Evolutionary conservation across 2,113 vertebrate genomes (phyloP), one percentile per base, ranked within the genome.

Genomic region (Melanocharis versteri): DNA sequence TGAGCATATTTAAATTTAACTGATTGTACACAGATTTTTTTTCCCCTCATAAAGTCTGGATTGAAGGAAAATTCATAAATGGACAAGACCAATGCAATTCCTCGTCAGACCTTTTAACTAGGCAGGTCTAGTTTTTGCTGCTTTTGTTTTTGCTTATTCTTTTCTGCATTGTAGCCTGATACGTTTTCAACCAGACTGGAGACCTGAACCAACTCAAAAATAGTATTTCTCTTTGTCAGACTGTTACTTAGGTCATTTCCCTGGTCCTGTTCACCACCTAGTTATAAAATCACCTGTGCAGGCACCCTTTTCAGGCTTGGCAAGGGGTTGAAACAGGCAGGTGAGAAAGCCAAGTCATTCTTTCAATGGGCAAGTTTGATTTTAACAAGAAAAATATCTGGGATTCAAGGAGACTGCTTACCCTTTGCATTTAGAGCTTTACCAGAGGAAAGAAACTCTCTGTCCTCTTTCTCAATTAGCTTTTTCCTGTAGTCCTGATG

Each of bases 181-280:
- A 21, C 1, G 3, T 56, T 90, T 86, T 72, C 53, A 69, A 13
- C 16, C 11, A 65, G 15, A 13, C 8, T 24, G 33, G 48, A 76
- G 30, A 40, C 17, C 18, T 15, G 2, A 50, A 31, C 13, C 50
- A 64, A 40, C 23, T 70, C 17, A 73, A 73, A 94, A 81, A 10
- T 27, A 26, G 1, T 40, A 17, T 48, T 78, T 69, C 27, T 76
- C 3, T 75, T 91, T 57, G 30, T 68, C 23, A 58, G 27, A 31
- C 10, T 30, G 8, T 62, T 66, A 57, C 19, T 57, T 50, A 13
- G 35, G 44, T 79, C 0, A 10, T 82, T 92, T 90, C 8, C 19
- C 19, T 22, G 7, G 26, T 54, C 31, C 47, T 35, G 3, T 61
- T 79, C 40, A 39, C 18, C 31, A 47, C 0, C 0, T 15, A 42